These are phyloP conservation scores for Troides helena DNA, from an alignment of 2,888 invertebrate genomes.

Conservation along the genomic window DNA sequence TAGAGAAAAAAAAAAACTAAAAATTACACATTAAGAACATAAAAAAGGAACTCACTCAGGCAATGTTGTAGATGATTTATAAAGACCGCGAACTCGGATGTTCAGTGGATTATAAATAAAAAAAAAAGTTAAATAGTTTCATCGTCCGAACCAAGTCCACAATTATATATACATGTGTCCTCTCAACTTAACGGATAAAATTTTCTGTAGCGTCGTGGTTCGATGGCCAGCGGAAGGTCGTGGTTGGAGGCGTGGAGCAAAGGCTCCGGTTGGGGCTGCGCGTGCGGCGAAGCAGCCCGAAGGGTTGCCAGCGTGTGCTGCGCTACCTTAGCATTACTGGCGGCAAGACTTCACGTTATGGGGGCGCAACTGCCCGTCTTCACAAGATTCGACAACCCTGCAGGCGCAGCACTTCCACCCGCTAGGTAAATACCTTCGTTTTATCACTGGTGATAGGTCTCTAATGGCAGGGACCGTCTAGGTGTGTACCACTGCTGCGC, in stretches of 20 bases:
- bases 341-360: conserved; percentile 95
- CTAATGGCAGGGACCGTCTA: too few relatives aligned
- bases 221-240: conserved; percentile 58
- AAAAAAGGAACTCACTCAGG: too few relatives aligned
- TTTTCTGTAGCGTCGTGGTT: conserved; percentile 55
- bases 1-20: too few relatives aligned
- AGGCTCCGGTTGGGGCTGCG: conserved; percentile 69
- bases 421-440: conserved; percentile 50
- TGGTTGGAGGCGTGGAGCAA: conserved; percentile 75
- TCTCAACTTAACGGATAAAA: neutral
- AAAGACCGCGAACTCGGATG: too few relatives aligned
- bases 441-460: too few relatives aligned
- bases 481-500: too few relatives aligned
- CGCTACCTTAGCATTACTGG: conserved; percentile 88
- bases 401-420: conserved; percentile 92
- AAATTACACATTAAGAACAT: too few relatives aligned
- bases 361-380: conserved; percentile 97
- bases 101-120: too few relatives aligned
- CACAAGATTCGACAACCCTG: conserved; percentile 98
- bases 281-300: conserved; percentile 84
- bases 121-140: too few relatives aligned
- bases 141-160: too few relatives aligned
- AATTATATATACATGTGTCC: too few relatives aligned
- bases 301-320: conserved; percentile 89
- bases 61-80: too few relatives aligned